Evolutionary conservation across 2,113 vertebrate species (phyloP).

Genomic region (Mirza zaza): DNA sequence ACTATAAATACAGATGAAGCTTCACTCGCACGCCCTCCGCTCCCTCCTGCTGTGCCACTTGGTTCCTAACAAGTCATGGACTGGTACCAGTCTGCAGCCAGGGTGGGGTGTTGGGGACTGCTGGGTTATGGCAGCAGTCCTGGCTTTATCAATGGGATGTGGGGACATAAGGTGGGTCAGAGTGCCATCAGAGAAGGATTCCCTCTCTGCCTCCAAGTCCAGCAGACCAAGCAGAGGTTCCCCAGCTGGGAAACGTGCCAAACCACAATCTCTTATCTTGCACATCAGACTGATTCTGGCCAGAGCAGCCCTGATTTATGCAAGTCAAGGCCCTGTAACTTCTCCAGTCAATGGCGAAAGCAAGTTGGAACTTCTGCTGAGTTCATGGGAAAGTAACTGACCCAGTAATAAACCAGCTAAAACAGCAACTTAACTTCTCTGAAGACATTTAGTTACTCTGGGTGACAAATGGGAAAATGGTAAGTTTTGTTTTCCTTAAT

Average conservation of each 20-base stretch:
- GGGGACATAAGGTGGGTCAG: neutral
- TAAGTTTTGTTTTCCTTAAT: slow-evolving; percentile 12
- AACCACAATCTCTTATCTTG: neutral
- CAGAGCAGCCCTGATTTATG: neutral
- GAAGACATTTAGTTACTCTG: neutral
- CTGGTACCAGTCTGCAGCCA: too few species aligned
- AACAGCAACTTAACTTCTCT: slow-evolving; percentile 67
- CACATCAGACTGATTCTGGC: neutral
- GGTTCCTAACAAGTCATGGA: too few species aligned
- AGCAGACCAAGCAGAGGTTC: neutral
- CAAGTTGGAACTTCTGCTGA: slow-evolving; percentile 50
- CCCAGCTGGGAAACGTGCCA: neutral
- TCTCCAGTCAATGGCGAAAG: neutral
- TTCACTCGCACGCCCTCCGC: too few species aligned
- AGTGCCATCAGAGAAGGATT: neutral
- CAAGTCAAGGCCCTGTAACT: neutral
- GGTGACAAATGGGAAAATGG: slow-evolving; percentile 19
- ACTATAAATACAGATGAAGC: too few species aligned
- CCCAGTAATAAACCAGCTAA: slow-evolving; percentile 12
- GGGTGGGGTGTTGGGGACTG: too few species aligned
- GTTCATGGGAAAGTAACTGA: slow-evolving; percentile 8
- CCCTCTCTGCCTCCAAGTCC: neutral
- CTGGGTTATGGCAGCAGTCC: neutral
- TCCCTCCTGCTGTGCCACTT: too few species aligned
- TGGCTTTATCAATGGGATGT: neutral